Percentiles rank a stretch among this genome's conserved stretches.
Evolutionary conservation across 2,113 vertebrate species (phyloP).

Genomic region (Salvelinus namaycush): DNA sequence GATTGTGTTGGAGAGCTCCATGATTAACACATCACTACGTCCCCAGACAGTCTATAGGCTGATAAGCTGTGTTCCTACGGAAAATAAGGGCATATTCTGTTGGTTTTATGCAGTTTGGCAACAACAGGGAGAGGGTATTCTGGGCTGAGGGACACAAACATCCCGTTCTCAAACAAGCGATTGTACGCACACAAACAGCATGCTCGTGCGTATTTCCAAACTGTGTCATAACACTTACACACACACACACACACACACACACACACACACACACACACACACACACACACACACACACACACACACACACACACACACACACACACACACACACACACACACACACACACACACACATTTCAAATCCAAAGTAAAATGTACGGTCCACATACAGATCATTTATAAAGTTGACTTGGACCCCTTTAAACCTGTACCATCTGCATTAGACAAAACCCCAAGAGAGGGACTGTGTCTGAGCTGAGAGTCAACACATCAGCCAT

Average conservation of each 20-base stretch:
- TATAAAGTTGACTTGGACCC: slow-evolving; percentile 21
- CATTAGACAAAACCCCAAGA: slow-evolving; percentile 57
- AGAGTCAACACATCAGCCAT: slow-evolving; percentile 49
- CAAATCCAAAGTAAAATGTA: too few relatives aligned
- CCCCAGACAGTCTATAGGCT: slow-evolving; percentile 48
- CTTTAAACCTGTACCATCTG: slow-evolving; percentile 45
- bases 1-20: slow-evolving; percentile 62
- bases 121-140: slow-evolving; percentile 13
- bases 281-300: slow-evolving; percentile 43
- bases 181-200: background rate
- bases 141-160: slow-evolving; percentile 1
- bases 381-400: too few relatives aligned
- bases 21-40: slow-evolving; percentile 62
- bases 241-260: slow-evolving; percentile 32
- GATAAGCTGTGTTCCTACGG: slow-evolving; percentile 36
- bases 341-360: slow-evolving; percentile 29
- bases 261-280: slow-evolving; percentile 33
- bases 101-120: slow-evolving; percentile 5
- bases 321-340: slow-evolving; percentile 26
- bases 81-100: slow-evolving; percentile 22
- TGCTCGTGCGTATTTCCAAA: background rate
- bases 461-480: slow-evolving; percentile 25
- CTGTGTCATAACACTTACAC: background rate
- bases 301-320: slow-evolving; percentile 33
- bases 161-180: background rate